Conservation (phyloP, 1,140 invertebrate genomes). For the Lordiphosa stackelbergi region DNA sequence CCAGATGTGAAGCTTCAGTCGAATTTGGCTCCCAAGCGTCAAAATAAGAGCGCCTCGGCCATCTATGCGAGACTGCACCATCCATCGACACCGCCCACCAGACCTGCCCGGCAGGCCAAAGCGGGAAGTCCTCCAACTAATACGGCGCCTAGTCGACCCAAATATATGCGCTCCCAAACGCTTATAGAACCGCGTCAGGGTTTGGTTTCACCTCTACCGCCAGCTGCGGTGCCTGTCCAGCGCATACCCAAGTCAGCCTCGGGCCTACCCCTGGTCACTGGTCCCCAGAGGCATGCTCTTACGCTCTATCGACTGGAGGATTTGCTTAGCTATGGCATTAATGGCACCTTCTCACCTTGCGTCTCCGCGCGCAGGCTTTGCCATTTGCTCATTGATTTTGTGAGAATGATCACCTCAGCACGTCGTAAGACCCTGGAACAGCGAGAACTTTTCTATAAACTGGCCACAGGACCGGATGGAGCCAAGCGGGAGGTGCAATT, state of each 20-base stretch:
- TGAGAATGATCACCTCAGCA: conserved; percentile 86
- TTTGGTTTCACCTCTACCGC: conserved; percentile 18
- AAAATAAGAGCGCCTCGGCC: conserved; percentile 73
- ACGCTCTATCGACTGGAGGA: conserved; percentile 89
- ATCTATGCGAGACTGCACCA: conserved; percentile 65
- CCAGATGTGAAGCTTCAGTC: conserved; percentile 66
- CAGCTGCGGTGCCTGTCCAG: conserved; percentile 37
- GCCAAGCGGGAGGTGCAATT: conserved; percentile 83
- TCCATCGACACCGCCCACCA: conserved; percentile 46
- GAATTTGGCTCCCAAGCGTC: conserved; percentile 63
- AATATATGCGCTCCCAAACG: conserved; percentile 79
- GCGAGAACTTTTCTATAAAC: conserved; percentile 85
- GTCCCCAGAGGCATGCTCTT: conserved; percentile 88
- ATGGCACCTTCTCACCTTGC: conserved; percentile 80
- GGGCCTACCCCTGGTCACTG: conserved; percentile 86
- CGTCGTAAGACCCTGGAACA: conserved; percentile 89
- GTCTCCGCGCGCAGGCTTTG: conserved; percentile 83
- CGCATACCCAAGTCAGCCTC: conserved; percentile 77
- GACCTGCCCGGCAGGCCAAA: conserved; percentile 53
- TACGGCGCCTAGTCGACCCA: conserved; percentile 61
- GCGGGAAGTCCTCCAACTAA: conserved; percentile 38
- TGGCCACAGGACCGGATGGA: conserved; percentile 82
- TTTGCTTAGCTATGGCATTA: conserved; percentile 85
- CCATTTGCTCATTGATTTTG: conserved; percentile 87
- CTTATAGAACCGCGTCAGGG: conserved; percentile 77